A percentile compares a stretch with the other conserved stretches of the same genome.
These are phyloP conservation scores for Cantharis rufa DNA, from an alignment of 2,888 invertebrate genomes.

Conservation along the genomic window DNA sequence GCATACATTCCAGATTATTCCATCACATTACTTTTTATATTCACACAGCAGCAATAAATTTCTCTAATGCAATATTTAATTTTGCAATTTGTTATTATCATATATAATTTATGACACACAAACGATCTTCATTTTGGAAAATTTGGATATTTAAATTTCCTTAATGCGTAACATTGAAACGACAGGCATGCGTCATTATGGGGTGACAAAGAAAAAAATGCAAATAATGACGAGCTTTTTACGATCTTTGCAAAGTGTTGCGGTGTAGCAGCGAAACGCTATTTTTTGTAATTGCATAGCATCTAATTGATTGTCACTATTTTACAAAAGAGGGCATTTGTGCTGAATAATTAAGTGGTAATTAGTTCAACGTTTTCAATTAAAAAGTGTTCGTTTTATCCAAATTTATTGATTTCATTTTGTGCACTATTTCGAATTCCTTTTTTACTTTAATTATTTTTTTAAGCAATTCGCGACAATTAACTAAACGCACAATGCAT, in stretches of 20 bases:
- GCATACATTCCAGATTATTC: constrained; percentile 21
- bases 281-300: constrained; percentile 7
- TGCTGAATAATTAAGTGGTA: constrained; percentile 17
- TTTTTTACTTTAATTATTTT: background rate
- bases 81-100: constrained; percentile 1
- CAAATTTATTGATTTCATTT: constrained; percentile 8
- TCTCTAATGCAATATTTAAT: constrained; percentile 14
- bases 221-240: constrained; percentile 7
- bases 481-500: background rate
- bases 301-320: constrained; percentile 16
- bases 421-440: background rate
- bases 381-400: constrained; percentile 11
- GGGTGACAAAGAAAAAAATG: background rate
- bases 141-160: constrained; percentile 12
- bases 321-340: constrained; percentile 10
- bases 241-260: constrained; percentile 1
- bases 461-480: background rate
- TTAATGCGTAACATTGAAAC: constrained; percentile 8
- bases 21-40: constrained; percentile 26
- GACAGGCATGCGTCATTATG: constrained; percentile 8
- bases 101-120: background rate
- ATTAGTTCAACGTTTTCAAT: constrained; percentile 14
- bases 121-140: constrained; percentile 9
- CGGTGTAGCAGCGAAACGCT: constrained; percentile 1
- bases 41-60: constrained; percentile 18